Base-by-base conservation (phyloP, 1,140 invertebrate genomes). In the Subanguina moxae region DNA sequence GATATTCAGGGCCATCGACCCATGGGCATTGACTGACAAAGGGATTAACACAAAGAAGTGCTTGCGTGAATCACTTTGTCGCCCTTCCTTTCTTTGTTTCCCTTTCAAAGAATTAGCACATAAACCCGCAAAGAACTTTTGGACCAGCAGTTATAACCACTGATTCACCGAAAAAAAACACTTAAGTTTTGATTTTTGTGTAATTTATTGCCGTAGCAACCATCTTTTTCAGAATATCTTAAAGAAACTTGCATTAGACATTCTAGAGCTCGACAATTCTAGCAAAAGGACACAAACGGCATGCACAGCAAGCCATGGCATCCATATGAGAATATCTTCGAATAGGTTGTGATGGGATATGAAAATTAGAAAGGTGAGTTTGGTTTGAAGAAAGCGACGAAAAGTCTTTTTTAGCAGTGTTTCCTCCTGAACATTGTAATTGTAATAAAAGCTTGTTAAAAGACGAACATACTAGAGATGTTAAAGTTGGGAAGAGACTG, bases 321-420 rank as follows among this genome's bases (percentile, higher is more conserved):
- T 30, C 70, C 72, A 73, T n/a, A 78, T 28, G 27, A 74, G 28
- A 58, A 72, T 71, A 28, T 73, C 72, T 57, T 73, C 72, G 27
- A 73, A 64, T 23, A 73, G 30, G 61, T 73, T 73, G 23, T 73
- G 69, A 27, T 73, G 72, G 15, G 72, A 73, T 19, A 76, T 72
- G 42, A 73, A 73, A 25, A 73, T 42, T 17, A 77, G 67, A 58
- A 75, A 75, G 17, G 69, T 77, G 21, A 76, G 25, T 38, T 78
- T 78, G 17, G 56, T 56, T 56, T 76, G 75, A 27, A 77, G 21
- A 46, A 76, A 77, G 7, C 65, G 76, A 17, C 74, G 69, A 57
- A 78, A 75, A 19, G 32, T 63, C 30, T 68, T 71, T 61, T 62
- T 58, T 11, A 75, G 57, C 21, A 46, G 11, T 3, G 57, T 43